These are phyloP conservation scores for Caenorhabditis sulstoni DNA, from an alignment of 2,888 invertebrate genomes.

Conservation along the genomic window DNA sequence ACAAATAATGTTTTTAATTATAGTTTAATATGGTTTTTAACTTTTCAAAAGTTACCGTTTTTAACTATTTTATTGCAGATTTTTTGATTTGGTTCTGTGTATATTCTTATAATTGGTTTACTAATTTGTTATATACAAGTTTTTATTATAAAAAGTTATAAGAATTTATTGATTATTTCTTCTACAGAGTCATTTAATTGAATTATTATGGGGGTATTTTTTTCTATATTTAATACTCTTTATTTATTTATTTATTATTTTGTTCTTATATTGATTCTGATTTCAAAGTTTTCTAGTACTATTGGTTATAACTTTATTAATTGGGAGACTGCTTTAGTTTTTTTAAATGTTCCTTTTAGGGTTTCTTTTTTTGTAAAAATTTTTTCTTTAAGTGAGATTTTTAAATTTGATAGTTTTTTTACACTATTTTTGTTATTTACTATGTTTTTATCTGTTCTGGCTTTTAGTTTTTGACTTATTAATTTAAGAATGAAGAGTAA, in stretches of 20 bases:
- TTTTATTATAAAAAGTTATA: constrained; percentile 68
- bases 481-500: constrained; percentile 65
- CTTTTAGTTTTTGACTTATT: constrained; percentile 84
- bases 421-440: constrained; percentile 59
- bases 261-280: constrained; percentile 63
- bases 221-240: constrained; percentile 61
- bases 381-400: constrained; percentile 65
- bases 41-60: constrained; percentile 83
- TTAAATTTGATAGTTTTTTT: constrained; percentile 64
- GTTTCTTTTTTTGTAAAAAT: constrained; percentile 69
- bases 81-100: constrained; percentile 55
- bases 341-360: constrained; percentile 68
- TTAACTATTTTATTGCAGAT: constrained; percentile 83
- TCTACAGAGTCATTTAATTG: constrained; percentile 80
- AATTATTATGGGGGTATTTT: constrained; percentile 76
- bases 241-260: constrained; percentile 70
- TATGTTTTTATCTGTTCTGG: constrained; percentile 64
- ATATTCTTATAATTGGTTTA: constrained; percentile 65
- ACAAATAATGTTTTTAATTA: constrained; percentile 63
- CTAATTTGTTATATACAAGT: constrained; percentile 67
- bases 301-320: constrained; percentile 56
- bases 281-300: constrained; percentile 61
- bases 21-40: constrained; percentile 69
- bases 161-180: constrained; percentile 65
- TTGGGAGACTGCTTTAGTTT: constrained; percentile 64